These are phyloP conservation scores for Papilio demoleus DNA, from an alignment of 2,888 invertebrate genomes.

Conservation along the genomic window DNA sequence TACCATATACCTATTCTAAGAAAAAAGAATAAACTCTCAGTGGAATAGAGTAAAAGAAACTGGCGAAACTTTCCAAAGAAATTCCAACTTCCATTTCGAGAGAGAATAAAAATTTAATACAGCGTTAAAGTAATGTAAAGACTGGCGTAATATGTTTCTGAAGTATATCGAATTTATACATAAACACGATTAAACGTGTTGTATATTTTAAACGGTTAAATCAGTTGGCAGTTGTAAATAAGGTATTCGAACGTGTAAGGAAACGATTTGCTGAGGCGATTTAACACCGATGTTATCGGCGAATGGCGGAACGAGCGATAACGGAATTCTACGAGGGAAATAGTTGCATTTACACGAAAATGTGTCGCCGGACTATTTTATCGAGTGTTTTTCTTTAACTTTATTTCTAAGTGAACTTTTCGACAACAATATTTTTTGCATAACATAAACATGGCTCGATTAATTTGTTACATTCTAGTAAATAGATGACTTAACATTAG, in stretches of 20 bases:
- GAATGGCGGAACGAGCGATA: slow-evolving; percentile 53
- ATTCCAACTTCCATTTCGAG: slow-evolving; percentile 31
- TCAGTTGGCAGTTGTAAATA: slow-evolving; percentile 46
- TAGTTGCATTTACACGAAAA: slow-evolving; percentile 40
- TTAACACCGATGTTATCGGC: slow-evolving; percentile 60
- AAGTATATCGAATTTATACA: slow-evolving; percentile 26
- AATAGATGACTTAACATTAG: no score
- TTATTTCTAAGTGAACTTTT: background rate
- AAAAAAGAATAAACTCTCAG: slow-evolving; percentile 24
- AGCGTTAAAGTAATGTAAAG: slow-evolving; percentile 14
- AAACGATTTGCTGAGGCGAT: slow-evolving; percentile 54
- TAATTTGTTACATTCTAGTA: no score
- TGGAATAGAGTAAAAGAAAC: slow-evolving; percentile 19
- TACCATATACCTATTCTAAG: slow-evolving; percentile 27
- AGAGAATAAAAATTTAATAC: slow-evolving; percentile 20
- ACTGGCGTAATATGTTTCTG: slow-evolving; percentile 7
- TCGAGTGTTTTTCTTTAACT: slow-evolving; percentile 22
- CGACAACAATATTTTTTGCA: background rate
- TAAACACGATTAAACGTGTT: slow-evolving; percentile 2
- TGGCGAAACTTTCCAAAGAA: slow-evolving; percentile 30
- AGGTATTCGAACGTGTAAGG: slow-evolving; percentile 52
- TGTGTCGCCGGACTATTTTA: slow-evolving; percentile 7
- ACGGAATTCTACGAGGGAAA: slow-evolving; percentile 47
- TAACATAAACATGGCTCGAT: background rate
- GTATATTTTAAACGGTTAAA: slow-evolving; percentile 27